phyloP scores from a whole-genome alignment of 2,113 vertebrate genomes.

The Chaenocephalus aceratus region DNA sequence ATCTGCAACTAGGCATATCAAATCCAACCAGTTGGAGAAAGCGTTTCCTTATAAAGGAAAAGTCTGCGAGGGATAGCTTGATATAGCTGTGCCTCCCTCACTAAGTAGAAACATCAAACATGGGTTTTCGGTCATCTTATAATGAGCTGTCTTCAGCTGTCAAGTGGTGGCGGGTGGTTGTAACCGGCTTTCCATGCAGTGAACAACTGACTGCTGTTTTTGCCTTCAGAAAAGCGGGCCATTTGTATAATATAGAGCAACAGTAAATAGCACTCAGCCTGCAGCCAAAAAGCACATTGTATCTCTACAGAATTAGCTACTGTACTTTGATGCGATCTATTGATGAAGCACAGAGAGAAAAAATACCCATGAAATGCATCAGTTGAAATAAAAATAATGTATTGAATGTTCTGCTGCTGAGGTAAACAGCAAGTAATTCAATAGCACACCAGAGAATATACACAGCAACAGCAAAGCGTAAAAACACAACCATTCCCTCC shows the following conservation, averaged over 20 bases:
- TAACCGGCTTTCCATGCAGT: slow-evolving; percentile 77
- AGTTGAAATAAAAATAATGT: slow-evolving; percentile 45
- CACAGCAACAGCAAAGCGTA: slow-evolving; percentile 43
- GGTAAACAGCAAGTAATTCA: slow-evolving; percentile 54
- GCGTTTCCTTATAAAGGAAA: slow-evolving; percentile 81
- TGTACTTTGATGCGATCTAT: slow-evolving; percentile 66
- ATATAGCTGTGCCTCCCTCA: slow-evolving; percentile 80
- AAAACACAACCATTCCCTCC: slow-evolving; percentile 56
- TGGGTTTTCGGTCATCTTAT: slow-evolving; percentile 81
- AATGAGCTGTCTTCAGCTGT: slow-evolving; percentile 84
- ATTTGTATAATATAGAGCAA: slow-evolving; percentile 78
- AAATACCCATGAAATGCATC: slow-evolving; percentile 44
- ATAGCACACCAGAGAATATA: slow-evolving; percentile 42
- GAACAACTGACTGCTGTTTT: slow-evolving; percentile 74
- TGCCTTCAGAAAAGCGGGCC: slow-evolving; percentile 71
- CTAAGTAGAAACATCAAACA: slow-evolving; percentile 84
- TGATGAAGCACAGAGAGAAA: slow-evolving; percentile 35
- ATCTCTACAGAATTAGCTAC: slow-evolving; percentile 63
- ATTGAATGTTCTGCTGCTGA: slow-evolving; percentile 31
- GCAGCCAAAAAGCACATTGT: slow-evolving; percentile 65
- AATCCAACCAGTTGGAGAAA: slow-evolving; percentile 79
- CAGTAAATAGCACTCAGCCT: slow-evolving; percentile 77
- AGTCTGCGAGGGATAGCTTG: slow-evolving; percentile 79
- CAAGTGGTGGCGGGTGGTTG: slow-evolving; percentile 81
- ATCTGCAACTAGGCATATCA: slow-evolving; percentile 75